Evolutionary conservation across 2,888 invertebrate genomes (phyloP).

Genomic region (Drosophila borealis): DNA sequence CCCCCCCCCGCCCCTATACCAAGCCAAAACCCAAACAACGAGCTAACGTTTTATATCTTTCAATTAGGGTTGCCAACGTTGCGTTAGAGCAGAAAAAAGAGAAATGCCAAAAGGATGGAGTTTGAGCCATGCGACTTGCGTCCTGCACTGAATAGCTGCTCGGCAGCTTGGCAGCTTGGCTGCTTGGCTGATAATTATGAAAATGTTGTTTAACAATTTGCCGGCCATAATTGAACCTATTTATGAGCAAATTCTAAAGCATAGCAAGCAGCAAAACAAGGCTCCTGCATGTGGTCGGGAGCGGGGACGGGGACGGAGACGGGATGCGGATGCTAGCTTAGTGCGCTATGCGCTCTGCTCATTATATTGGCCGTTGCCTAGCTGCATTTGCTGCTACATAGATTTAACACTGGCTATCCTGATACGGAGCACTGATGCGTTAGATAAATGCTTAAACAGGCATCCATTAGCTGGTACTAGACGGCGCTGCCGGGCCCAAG

Average conservation of each 20-base stretch:
- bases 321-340: too few relatives aligned
- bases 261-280: background rate
- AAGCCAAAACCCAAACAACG: constrained; percentile 33
- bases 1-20: background rate
- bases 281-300: too few relatives aligned
- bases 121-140: constrained; percentile 30
- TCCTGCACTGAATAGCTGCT: constrained; percentile 38
- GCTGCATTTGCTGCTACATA: constrained; percentile 15
- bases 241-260: constrained; percentile 40
- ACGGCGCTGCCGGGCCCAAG: background rate
- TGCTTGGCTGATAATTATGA: constrained; percentile 59
- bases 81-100: constrained; percentile 6
- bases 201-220: constrained; percentile 63
- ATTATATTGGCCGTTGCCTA: constrained; percentile 15
- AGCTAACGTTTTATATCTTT: constrained; percentile 68
- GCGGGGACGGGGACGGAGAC: too few relatives aligned
- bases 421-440: background rate
- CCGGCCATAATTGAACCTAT: constrained; percentile 58
- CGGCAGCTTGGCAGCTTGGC: constrained; percentile 25
- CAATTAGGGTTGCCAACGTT: constrained; percentile 62
- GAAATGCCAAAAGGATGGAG: constrained; percentile 4
- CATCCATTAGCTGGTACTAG: background rate
- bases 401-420: constrained; percentile 3
- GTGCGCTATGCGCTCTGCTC: background rate
- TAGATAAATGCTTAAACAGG: constrained; percentile 1